Conservation (phyloP, 2,888 invertebrate species). For the Brachycybe producta region DNA sequence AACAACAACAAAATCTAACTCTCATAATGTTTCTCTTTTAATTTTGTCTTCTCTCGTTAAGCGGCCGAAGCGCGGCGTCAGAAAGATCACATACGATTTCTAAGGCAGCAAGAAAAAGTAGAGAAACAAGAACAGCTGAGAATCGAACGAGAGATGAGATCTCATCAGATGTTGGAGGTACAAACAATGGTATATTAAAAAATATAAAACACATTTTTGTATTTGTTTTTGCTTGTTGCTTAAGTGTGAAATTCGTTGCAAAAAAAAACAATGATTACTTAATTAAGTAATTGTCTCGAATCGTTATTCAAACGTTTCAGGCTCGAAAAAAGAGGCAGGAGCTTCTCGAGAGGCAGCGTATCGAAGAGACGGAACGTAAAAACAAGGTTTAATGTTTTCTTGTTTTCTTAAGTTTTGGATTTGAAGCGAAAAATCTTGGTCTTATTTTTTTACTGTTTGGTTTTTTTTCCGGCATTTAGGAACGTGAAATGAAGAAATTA, state of each 20-base stretch:
- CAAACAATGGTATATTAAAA: too few relatives aligned
- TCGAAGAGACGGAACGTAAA: constrained; percentile 69
- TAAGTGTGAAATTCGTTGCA: not conserved
- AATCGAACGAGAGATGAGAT: constrained; percentile 60
- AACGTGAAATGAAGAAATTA: constrained; percentile 77
- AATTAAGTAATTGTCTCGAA: constrained; percentile 17
- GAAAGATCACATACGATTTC: constrained; percentile 40
- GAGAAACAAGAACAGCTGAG: constrained; percentile 72
- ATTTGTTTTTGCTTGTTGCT: not conserved
- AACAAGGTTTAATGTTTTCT: constrained; percentile 53
- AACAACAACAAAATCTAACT: too few relatives aligned
- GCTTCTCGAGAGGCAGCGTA: constrained; percentile 67
- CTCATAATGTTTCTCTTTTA: not conserved
- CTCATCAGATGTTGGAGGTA: constrained; percentile 82
- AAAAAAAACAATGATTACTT: too few relatives aligned
- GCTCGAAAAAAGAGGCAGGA: constrained; percentile 74
- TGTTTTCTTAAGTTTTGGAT: too few relatives aligned
- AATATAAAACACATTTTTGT: constrained; percentile 2
- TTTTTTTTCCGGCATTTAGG: constrained; percentile 48
- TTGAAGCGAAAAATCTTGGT: too few relatives aligned
- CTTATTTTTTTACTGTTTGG: too few relatives aligned
- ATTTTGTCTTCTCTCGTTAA: constrained; percentile 19
- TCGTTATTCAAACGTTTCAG: constrained; percentile 37
- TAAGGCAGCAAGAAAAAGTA: constrained; percentile 59
- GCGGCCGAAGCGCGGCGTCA: constrained; percentile 31